Percentiles rank a stretch among this genome's conserved stretches.
Evolutionary conservation across 64 coral and sea anemone species (phyloP).

Genomic region (Stichodactyla helianthus): DNA sequence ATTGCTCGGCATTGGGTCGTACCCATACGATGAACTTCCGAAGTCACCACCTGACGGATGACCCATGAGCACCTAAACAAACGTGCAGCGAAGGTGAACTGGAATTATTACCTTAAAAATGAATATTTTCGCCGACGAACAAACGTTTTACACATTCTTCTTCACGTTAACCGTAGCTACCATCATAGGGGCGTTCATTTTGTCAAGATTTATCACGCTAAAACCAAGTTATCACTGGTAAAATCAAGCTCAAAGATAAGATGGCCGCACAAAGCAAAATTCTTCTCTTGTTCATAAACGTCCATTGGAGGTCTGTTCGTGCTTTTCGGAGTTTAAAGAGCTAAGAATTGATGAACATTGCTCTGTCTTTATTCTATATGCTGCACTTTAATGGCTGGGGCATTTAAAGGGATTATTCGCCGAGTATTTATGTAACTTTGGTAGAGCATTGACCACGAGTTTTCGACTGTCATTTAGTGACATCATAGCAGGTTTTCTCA

Average conservation of each 20-base stretch:
- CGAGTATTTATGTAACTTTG: not conserved
- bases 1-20: too few relatives aligned
- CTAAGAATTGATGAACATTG: not conserved
- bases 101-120: not conserved
- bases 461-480: not conserved
- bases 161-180: slow-evolving; percentile 9
- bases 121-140: slow-evolving; percentile 30
- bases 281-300: not conserved
- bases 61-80: not conserved
- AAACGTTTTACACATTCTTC: slow-evolving; percentile 32
- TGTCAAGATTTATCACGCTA: slow-evolving; percentile 25
- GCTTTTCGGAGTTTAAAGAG: not conserved
- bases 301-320: not conserved
- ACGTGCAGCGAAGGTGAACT: not conserved
- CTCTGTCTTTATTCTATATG: not conserved
- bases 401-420: not conserved
- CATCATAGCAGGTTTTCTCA: not conserved
- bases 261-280: not conserved
- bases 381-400: not conserved
- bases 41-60: too few relatives aligned
- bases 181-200: slow-evolving; percentile 21
- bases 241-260: not conserved
- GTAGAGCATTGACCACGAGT: not conserved
- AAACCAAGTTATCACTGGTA: slow-evolving; percentile 32
- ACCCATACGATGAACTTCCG: too few relatives aligned